A percentile compares a stretch with the other conserved stretches of the same genome.
Evolutionary conservation across 2,888 invertebrate species (phyloP).

Genomic region (Tribolium freemani): DNA sequence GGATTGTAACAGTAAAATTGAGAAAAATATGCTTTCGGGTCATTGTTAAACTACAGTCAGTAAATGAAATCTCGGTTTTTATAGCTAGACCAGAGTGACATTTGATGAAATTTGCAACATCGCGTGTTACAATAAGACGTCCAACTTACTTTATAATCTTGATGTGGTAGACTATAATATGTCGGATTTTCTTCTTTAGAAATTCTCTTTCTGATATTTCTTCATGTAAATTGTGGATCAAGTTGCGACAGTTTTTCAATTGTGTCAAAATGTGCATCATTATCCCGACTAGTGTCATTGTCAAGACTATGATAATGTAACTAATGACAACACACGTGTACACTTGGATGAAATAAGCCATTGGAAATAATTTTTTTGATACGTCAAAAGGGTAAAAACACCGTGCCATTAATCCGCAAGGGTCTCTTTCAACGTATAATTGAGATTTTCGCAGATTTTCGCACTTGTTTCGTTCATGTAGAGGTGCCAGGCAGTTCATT

Average conservation of each 20-base stretch:
- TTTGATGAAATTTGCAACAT: background rate
- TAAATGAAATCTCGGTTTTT: background rate
- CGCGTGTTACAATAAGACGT: background rate
- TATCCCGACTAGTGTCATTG: conserved; percentile 1
- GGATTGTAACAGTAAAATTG: conserved; percentile 1
- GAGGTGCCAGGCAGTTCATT: conserved; percentile 7
- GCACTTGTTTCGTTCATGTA: conserved; percentile 6
- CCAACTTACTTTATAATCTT: conserved; percentile 14
- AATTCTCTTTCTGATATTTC: background rate
- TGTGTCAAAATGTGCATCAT: conserved; percentile 19
- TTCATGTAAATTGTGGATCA: background rate
- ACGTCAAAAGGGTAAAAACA: conserved; percentile 20
- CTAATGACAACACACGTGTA: background rate
- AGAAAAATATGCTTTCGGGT: conserved; percentile 1
- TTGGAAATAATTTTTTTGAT: conserved; percentile 1
- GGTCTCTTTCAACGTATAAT: conserved; percentile 3
- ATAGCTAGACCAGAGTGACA: background rate
- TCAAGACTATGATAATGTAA: background rate
- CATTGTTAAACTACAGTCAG: background rate
- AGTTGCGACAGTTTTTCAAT: background rate
- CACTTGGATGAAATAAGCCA: conserved; percentile 12
- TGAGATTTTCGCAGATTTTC: background rate
- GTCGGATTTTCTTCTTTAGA: background rate
- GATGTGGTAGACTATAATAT: conserved; percentile 1
- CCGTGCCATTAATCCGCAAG: conserved; percentile 13